Conservation (phyloP, 2,797 vertebrate species). For the Centroberyx gerrardi region DNA sequence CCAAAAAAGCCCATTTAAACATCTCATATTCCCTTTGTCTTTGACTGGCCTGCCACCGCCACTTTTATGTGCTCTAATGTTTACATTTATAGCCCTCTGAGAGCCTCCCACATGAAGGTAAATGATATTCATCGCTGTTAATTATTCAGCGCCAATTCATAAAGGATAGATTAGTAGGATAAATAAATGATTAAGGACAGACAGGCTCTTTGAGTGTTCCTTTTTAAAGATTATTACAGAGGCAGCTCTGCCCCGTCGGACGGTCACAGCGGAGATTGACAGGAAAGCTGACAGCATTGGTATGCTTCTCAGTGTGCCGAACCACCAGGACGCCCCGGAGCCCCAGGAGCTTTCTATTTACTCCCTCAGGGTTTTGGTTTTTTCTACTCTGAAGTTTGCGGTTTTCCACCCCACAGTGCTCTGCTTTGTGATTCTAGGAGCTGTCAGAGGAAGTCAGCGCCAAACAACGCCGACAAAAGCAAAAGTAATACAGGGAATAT, state of each 20-base stretch:
- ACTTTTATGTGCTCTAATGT: slow-evolving; percentile 59
- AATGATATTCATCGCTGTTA: slow-evolving; percentile 55
- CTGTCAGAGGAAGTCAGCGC: slow-evolving; percentile 2
- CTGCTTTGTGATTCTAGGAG: slow-evolving; percentile 3
- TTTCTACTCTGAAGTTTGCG: slow-evolving; percentile 15
- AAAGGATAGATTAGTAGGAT: slow-evolving; percentile 51
- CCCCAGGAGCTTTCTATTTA: slow-evolving; percentile 7
- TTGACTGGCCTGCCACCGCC: slow-evolving; percentile 36
- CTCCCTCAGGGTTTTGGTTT: background rate
- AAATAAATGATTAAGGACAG: slow-evolving; percentile 54
- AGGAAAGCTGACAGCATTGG: background rate
- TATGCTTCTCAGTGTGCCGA: background rate
- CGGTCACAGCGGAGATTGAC: slow-evolving; percentile 24
- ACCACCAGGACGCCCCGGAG: slow-evolving; percentile 4
- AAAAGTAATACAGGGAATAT: too few species aligned
- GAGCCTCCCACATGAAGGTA: slow-evolving; percentile 55
- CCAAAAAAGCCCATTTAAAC: slow-evolving; percentile 36
- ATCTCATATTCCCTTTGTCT: slow-evolving; percentile 58
- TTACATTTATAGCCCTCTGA: slow-evolving; percentile 53
- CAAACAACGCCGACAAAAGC: background rate
- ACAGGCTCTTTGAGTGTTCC: slow-evolving; percentile 22
- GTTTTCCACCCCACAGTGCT: background rate
- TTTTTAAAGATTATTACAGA: slow-evolving; percentile 16
- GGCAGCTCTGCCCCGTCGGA: background rate
- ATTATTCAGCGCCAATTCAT: slow-evolving; percentile 61